phyloP scores from a whole-genome alignment of 1,140 invertebrate species.

The Hyposmocoma kahamanoa region DNA sequence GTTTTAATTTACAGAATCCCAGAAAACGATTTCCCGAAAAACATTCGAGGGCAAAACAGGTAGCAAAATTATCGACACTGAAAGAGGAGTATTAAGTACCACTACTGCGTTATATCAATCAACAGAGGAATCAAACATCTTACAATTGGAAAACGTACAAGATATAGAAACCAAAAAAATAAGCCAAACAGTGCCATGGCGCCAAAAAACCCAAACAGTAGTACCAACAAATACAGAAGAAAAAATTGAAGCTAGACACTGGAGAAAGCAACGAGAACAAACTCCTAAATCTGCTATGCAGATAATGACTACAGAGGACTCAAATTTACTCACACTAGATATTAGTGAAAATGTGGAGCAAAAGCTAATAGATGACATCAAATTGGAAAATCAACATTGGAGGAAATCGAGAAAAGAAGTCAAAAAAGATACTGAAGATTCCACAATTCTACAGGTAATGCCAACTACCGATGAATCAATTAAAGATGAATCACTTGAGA shows the following conservation, averaged over 20 bases:
- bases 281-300: conserved; percentile 3
- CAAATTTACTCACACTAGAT: conserved; percentile 7
- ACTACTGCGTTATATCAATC: conserved; percentile 35
- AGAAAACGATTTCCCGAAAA: conserved; percentile 23
- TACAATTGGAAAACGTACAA: conserved; percentile 42
- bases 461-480: not conserved
- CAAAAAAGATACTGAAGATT: conserved; percentile 18
- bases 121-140: conserved; percentile 53
- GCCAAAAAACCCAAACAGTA: conserved; percentile 17
- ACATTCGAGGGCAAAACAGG: conserved; percentile 35
- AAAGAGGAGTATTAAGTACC: conserved; percentile 19
- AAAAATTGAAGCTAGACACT: conserved; percentile 10
- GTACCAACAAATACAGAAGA: conserved; percentile 19
- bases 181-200: conserved; percentile 41
- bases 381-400: conserved; percentile 41
- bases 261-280: conserved; percentile 6
- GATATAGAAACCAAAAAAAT: conserved; percentile 38
- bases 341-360: conserved; percentile 1
- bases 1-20: conserved; percentile 40
- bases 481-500: not conserved
- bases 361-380: not conserved
- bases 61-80: conserved; percentile 9
- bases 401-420: conserved; percentile 33
- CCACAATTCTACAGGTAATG: conserved; percentile 4
- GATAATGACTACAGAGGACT: not conserved